phyloP scores from a whole-genome alignment of 2,113 vertebrate genomes.

The Kryptolebias marmoratus region DNA sequence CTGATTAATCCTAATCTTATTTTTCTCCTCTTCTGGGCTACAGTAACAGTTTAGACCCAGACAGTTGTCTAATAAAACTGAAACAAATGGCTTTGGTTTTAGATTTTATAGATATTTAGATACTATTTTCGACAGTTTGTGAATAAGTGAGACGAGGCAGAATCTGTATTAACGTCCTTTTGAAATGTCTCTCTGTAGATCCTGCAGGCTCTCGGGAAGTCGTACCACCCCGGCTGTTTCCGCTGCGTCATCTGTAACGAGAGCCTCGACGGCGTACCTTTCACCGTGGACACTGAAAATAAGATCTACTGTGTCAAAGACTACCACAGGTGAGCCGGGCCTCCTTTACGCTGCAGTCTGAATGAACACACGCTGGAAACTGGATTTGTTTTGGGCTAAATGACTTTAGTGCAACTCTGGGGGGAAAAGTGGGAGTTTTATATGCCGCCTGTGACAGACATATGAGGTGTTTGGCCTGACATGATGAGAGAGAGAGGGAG shows the following conservation, averaged over 20 bases:
- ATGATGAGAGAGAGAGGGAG: background rate
- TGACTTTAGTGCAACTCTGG: conserved; percentile 12
- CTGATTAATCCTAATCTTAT: too few relatives aligned
- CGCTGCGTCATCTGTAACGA: conserved; percentile 95
- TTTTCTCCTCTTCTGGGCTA: too few relatives aligned
- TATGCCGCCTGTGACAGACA: conserved; percentile 60
- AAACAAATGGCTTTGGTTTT: background rate
- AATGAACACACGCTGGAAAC: background rate
- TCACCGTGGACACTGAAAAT: conserved; percentile 95
- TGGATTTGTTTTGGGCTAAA: conserved; percentile 5
- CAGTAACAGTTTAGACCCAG: too few relatives aligned
- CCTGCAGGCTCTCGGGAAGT: conserved; percentile 94
- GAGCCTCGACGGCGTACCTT: conserved; percentile 95
- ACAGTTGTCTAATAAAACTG: background rate
- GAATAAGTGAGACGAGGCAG: background rate
- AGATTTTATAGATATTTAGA: background rate
- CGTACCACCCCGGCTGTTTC: conserved; percentile 96
- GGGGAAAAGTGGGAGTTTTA: background rate
- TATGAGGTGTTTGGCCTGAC: conserved; percentile 55
- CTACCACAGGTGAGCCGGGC: conserved; percentile 89
- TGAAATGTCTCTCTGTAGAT: conserved; percentile 80
- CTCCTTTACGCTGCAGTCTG: background rate
- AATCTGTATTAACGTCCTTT: background rate
- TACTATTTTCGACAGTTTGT: background rate
- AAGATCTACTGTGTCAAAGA: conserved; percentile 97